phyloP scores from a whole-genome alignment of 1,140 invertebrate species.

The Ceratina australensis region DNA sequence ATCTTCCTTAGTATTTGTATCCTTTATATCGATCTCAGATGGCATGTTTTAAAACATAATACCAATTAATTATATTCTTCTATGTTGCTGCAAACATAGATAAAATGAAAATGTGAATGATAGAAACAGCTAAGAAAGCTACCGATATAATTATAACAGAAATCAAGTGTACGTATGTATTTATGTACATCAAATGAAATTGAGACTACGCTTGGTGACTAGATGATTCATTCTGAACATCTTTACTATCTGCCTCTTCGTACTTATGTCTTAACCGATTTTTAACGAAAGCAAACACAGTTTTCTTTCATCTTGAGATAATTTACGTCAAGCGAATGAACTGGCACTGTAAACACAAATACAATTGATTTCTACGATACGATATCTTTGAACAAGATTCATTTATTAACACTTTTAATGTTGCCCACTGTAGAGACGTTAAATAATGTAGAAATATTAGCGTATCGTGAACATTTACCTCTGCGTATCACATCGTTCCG shows the following conservation, averaged over 20 bases:
- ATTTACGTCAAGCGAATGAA: no score
- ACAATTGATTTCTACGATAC: no score
- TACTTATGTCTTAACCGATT: no score
- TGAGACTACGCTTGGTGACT: no score
- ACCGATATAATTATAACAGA: background rate
- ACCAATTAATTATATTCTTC: slow-evolving; percentile 14
- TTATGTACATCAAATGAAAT: background rate
- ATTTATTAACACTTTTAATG: slow-evolving; percentile 24
- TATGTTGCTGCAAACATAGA: slow-evolving; percentile 31
- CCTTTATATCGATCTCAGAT: slow-evolving; percentile 64
- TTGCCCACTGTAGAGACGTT: background rate
- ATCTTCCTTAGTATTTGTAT: slow-evolving; percentile 64
- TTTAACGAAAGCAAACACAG: no score
- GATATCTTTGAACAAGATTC: no score
- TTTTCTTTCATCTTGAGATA: no score
- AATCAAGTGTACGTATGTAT: background rate
- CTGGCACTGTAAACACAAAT: no score
- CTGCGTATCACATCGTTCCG: slow-evolving; percentile 32
- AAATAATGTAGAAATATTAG: background rate
- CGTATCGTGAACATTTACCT: background rate
- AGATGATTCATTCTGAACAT: no score
- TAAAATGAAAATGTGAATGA: slow-evolving; percentile 17
- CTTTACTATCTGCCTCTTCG: no score
- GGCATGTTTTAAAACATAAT: slow-evolving; percentile 68
- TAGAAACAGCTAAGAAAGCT: background rate